Conservation (phyloP, 2,888 invertebrate genomes). For the Cheilosia variabilis region DNA sequence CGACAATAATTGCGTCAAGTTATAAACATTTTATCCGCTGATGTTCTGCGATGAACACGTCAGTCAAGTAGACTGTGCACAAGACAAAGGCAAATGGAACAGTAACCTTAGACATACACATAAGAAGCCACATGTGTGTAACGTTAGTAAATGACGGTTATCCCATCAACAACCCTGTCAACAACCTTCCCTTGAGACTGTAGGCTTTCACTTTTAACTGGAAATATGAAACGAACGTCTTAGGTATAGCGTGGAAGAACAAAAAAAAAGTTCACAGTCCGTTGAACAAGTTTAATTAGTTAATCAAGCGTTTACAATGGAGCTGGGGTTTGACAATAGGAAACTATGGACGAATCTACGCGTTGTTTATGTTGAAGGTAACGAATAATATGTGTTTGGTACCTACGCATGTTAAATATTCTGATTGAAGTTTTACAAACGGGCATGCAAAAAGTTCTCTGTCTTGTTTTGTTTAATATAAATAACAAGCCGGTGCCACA, state of each 20-base stretch:
- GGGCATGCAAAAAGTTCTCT: no score
- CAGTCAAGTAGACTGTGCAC: background rate
- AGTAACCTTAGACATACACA: slow-evolving; percentile 9
- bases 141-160: slow-evolving; percentile 43
- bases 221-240: slow-evolving; percentile 52
- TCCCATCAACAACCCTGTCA: slow-evolving; percentile 57
- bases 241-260: background rate
- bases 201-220: slow-evolving; percentile 65
- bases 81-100: background rate
- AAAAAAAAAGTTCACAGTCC: slow-evolving; percentile 38
- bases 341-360: background rate
- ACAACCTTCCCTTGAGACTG: slow-evolving; percentile 44
- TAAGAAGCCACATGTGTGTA: slow-evolving; percentile 63
- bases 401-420: no score
- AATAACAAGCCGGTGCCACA: no score
- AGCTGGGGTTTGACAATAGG: background rate
- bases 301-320: slow-evolving; percentile 18
- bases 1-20: slow-evolving; percentile 42
- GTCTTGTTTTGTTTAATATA: no score
- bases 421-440: no score
- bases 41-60: no score
- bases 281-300: slow-evolving; percentile 62
- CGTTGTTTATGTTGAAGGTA: background rate
- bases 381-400: no score
- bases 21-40: slow-evolving; percentile 2